These are phyloP conservation scores for Urocitellus parryii DNA, from an alignment of 2,113 vertebrate genomes.

Conservation along the genomic window DNA sequence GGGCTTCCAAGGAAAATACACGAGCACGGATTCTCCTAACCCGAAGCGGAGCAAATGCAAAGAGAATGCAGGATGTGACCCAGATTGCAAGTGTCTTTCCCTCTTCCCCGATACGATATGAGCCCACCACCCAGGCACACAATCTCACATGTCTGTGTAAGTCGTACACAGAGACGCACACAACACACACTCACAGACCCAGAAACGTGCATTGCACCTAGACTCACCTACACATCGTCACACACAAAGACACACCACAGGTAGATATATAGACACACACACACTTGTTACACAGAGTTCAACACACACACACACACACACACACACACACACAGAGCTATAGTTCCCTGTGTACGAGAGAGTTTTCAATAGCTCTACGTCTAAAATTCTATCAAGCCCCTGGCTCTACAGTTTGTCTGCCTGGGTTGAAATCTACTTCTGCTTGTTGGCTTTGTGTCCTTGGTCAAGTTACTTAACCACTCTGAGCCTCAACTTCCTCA, in stretches of 20 bases:
- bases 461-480: neutral
- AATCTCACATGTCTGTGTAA: neutral
- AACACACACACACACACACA: neutral
- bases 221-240: neutral
- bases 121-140: neutral
- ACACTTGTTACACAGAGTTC: neutral
- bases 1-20: conserved; percentile 50
- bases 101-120: neutral
- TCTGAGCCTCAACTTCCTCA: neutral
- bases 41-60: neutral
- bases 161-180: neutral
- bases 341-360: neutral
- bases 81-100: neutral
- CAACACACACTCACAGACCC: no score
- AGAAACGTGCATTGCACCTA: neutral
- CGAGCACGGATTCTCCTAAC: conserved; percentile 16
- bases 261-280: no score
- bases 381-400: neutral
- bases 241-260: neutral
- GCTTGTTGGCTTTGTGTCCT: neutral
- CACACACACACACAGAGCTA: neutral
- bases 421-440: conserved; percentile 24
- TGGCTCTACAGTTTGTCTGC: neutral
- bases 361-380: neutral
- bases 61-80: neutral